These are phyloP conservation scores for Alouatta palliata DNA, from an alignment of 2,113 vertebrate genomes.

Conservation along the genomic window DNA sequence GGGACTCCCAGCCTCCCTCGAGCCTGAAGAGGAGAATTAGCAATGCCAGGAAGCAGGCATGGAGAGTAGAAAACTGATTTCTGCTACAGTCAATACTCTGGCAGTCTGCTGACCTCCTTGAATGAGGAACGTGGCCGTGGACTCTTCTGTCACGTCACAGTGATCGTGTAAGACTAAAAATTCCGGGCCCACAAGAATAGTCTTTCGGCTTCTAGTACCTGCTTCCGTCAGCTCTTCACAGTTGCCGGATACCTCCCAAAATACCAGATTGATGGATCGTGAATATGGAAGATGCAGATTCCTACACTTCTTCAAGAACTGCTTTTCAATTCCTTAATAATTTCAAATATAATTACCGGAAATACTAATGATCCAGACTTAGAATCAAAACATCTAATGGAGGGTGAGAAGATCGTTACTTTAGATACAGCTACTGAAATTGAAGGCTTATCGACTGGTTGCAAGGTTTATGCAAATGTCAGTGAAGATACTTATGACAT, in stretches of 20 bases:
- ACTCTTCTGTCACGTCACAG: slow-evolving; percentile 97
- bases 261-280: slow-evolving; percentile 80
- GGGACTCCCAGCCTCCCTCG: slow-evolving; percentile 33
- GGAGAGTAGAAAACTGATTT: slow-evolving; percentile 96
- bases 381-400: slow-evolving; percentile 79
- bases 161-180: slow-evolving; percentile 97
- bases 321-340: slow-evolving; percentile 86
- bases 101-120: slow-evolving; percentile 91
- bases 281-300: slow-evolving; percentile 93
- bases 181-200: slow-evolving; percentile 97
- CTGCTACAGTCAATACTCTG: slow-evolving; percentile 94
- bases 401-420: slow-evolving; percentile 94
- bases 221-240: slow-evolving; percentile 96
- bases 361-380: slow-evolving; percentile 81
- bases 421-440: slow-evolving; percentile 94
- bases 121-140: slow-evolving; percentile 95
- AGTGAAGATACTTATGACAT: slow-evolving; percentile 97
- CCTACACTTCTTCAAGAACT: slow-evolving; percentile 82
- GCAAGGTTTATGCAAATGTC: slow-evolving; percentile 98
- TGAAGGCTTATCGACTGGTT: slow-evolving; percentile 93
- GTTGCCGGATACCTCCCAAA: slow-evolving; percentile 84
- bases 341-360: slow-evolving; percentile 87
- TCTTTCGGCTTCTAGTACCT: slow-evolving; percentile 95
- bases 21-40: slow-evolving; percentile 34
- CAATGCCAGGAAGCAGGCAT: slow-evolving; percentile 81